Conservation (phyloP, 2,888 invertebrate species). For the Ceramica pisi region DNA sequence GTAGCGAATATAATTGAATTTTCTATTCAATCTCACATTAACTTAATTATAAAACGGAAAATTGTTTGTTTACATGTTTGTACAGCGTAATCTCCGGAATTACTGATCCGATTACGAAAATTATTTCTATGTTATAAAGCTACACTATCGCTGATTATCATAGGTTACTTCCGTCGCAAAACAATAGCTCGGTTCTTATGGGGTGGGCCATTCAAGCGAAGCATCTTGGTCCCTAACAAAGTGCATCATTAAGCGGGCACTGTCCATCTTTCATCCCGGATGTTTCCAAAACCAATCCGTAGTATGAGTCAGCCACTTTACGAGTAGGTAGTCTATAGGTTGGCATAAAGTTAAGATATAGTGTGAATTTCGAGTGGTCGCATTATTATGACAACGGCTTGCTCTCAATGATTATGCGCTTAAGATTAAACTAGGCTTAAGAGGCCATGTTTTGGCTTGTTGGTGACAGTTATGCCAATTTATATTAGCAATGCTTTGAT, state of each 20-base stretch:
- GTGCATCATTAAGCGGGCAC: background rate
- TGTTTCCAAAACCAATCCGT: conserved; percentile 54
- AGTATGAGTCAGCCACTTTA: conserved; percentile 54
- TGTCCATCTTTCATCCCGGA: background rate
- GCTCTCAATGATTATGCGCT: conserved; percentile 19
- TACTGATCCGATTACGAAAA: background rate
- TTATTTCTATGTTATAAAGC: too few relatives aligned
- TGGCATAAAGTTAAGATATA: conserved; percentile 36
- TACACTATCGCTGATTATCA: too few relatives aligned
- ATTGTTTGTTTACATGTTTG: background rate
- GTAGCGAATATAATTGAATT: too few relatives aligned
- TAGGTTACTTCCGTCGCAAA: background rate
- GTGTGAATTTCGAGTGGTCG: conserved; percentile 20
- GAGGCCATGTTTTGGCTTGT: background rate
- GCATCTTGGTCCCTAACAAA: background rate
- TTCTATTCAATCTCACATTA: too few relatives aligned
- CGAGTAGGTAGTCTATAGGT: conserved; percentile 37
- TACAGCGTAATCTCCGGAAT: background rate
- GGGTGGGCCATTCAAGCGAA: too few relatives aligned
- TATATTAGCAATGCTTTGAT: background rate
- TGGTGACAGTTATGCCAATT: background rate
- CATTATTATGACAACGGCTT: conserved; percentile 29
- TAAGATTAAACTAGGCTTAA: conserved; percentile 10
- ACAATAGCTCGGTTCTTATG: too few relatives aligned
- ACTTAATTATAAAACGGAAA: background rate